A percentile compares a stretch with the other conserved stretches of the same genome.
Conservation (phyloP, 1,140 invertebrate genomes). For the Nylanderia fulva region DNA sequence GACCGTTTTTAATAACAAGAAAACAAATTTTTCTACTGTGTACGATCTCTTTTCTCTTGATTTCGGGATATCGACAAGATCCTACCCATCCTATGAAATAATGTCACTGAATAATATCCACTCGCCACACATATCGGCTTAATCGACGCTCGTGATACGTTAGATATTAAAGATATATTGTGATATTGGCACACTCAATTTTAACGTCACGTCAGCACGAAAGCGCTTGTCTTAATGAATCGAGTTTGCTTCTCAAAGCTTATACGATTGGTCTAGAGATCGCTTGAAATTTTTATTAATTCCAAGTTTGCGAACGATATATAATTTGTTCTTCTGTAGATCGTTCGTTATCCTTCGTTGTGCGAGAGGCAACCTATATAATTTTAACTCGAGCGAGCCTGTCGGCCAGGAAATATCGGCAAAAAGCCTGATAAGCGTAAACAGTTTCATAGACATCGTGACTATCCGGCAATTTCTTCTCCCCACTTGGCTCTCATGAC, state of each 20-base stretch:
- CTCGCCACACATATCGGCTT: background rate
- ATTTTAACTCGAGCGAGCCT: background rate
- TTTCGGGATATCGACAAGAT: background rate
- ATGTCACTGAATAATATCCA: background rate
- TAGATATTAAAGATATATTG: constrained; percentile 19
- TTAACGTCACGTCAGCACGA: constrained; percentile 18
- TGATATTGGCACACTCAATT: constrained; percentile 18
- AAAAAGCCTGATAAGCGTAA: background rate
- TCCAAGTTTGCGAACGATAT: background rate
- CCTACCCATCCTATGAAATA: background rate
- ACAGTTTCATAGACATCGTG: background rate
- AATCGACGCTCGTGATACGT: constrained; percentile 13
- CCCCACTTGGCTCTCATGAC: background rate
- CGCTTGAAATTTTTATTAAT: background rate
- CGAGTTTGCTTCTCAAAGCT: constrained; percentile 12
- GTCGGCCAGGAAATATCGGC: background rate
- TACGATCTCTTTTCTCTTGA: background rate
- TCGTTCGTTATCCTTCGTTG: background rate
- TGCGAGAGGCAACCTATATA: background rate
- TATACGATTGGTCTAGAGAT: background rate
- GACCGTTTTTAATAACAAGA: too few relatives aligned
- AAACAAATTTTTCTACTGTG: too few relatives aligned
- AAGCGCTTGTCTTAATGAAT: background rate
- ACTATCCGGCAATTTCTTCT: background rate
- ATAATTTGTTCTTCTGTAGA: background rate